phyloP scores from a whole-genome alignment of 2,113 vertebrate genomes.

The Amphiprion percula region DNA sequence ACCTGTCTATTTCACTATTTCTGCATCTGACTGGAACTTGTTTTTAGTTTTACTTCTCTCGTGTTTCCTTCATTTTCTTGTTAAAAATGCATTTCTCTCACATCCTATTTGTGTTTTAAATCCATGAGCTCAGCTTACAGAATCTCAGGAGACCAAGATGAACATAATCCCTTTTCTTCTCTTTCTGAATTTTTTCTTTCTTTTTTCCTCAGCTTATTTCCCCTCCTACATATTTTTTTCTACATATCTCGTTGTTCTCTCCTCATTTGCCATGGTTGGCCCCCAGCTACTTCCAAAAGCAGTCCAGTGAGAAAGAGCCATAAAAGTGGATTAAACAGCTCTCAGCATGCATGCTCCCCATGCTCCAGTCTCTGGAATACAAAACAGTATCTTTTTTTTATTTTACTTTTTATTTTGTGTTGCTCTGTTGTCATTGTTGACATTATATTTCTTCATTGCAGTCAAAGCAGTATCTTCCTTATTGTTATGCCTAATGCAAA shows the following conservation, averaged over 20 bases:
- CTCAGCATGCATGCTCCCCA: not conserved
- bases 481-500: constrained; percentile 19
- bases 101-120: not conserved
- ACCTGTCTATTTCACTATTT: not conserved
- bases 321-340: constrained; percentile 18
- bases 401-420: not conserved
- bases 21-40: too few relatives aligned
- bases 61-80: not conserved
- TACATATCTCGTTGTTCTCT: not conserved
- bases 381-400: not conserved
- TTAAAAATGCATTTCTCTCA: not conserved
- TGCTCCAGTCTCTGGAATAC: not conserved
- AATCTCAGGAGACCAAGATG: not conserved
- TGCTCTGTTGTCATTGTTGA: not conserved
- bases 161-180: not conserved
- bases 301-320: not conserved
- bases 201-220: not conserved
- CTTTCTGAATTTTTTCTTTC: not conserved
- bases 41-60: too few relatives aligned
- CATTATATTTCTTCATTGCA: not conserved
- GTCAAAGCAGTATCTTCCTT: constrained; percentile 1
- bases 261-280: not conserved
- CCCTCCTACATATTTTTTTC: not conserved
- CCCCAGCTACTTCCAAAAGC: not conserved
- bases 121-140: too few relatives aligned